A percentile compares a stretch with the other conserved stretches of the same genome.
phyloP scores from a whole-genome alignment of 2,888 invertebrate genomes.

The Xestia c-nigrum region DNA sequence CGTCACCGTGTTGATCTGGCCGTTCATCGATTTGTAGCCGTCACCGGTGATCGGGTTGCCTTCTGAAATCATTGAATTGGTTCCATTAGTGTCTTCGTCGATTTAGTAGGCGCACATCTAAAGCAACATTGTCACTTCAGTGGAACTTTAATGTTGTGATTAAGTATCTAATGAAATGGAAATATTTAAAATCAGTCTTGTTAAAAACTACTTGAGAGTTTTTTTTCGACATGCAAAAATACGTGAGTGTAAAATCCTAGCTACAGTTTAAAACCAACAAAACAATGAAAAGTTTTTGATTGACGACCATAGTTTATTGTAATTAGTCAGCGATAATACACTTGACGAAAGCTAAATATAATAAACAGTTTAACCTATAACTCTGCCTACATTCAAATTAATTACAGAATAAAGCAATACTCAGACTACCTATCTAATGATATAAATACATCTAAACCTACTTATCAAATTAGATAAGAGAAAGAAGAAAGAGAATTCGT shows the following conservation, averaged over 20 bases:
- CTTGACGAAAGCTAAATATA: slow-evolving; percentile 41
- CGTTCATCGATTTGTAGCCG: slow-evolving; percentile 90
- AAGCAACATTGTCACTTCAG: slow-evolving; percentile 46
- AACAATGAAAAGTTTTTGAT: slow-evolving; percentile 27
- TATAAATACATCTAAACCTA: slow-evolving; percentile 45
- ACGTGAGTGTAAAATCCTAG: slow-evolving; percentile 53
- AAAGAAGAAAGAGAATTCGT: slow-evolving; percentile 51
- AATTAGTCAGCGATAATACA: slow-evolving; percentile 40
- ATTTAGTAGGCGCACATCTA: slow-evolving; percentile 17
- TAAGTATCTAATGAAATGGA: slow-evolving; percentile 45
- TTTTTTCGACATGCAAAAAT: slow-evolving; percentile 59
- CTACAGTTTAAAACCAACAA: slow-evolving; percentile 50
- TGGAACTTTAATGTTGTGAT: slow-evolving; percentile 34
- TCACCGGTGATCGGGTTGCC: slow-evolving; percentile 91
- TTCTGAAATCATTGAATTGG: slow-evolving; percentile 82
- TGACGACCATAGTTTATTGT: slow-evolving; percentile 2
- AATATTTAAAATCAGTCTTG: slow-evolving; percentile 35
- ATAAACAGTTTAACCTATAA: slow-evolving; percentile 40
- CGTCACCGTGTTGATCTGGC: slow-evolving; percentile 90
- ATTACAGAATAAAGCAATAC: slow-evolving; percentile 48
- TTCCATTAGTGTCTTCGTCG: slow-evolving; percentile 35
- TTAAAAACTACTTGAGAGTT: slow-evolving; percentile 49
- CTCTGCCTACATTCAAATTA: slow-evolving; percentile 44
- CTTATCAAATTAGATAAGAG: slow-evolving; percentile 19
- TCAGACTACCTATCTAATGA: slow-evolving; percentile 49